Percentiles rank a stretch among this genome's conserved stretches.
Evolutionary conservation across 2,888 invertebrate species (phyloP).

Genomic region (Acronicta alni): DNA sequence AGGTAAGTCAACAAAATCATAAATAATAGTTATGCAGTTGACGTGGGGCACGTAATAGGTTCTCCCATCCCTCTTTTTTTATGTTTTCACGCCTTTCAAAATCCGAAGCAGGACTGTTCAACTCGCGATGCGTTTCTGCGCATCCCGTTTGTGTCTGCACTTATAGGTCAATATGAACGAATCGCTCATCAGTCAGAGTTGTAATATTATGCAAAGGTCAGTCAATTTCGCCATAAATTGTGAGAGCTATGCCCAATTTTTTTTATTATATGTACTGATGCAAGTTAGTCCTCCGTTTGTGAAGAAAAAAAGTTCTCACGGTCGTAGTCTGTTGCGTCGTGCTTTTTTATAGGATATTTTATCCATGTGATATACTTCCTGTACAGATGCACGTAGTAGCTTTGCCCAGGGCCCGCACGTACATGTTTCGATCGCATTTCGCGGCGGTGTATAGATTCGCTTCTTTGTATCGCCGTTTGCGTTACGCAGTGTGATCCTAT

Average conservation of each 20-base stretch:
- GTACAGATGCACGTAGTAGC: conserved; percentile 64
- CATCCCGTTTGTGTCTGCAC: conserved; percentile 65
- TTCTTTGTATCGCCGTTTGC: conserved; percentile 40
- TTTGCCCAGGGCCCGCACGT: conserved; percentile 50
- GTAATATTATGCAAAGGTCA: conserved; percentile 72
- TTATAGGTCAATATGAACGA: conserved; percentile 61
- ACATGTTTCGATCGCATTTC: conserved; percentile 49
- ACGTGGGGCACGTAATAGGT: conserved; percentile 75
- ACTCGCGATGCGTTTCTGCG: conserved; percentile 75
- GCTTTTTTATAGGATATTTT: conserved; percentile 64
- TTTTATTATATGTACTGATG: conserved; percentile 73
- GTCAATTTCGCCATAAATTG: conserved; percentile 71
- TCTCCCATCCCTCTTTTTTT: conserved; percentile 75
- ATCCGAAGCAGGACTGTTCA: conserved; percentile 71
- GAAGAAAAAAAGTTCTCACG: conserved; percentile 80
- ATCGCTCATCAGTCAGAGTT: conserved; percentile 54
- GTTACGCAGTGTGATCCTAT: conserved; percentile 12
- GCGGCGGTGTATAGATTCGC: conserved; percentile 44
- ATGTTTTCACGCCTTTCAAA: conserved; percentile 78
- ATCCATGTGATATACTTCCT: conserved; percentile 75
- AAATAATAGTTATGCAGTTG: conserved; percentile 55
- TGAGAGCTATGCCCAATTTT: conserved; percentile 57
- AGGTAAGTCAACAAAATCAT: conserved; percentile 66
- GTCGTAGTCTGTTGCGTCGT: conserved; percentile 63
- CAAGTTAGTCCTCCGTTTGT: conserved; percentile 71